Percentiles rank a stretch among this genome's conserved stretches.
Conservation (phyloP, 1,140 invertebrate species). For the Aphelenchoides besseyi region DNA sequence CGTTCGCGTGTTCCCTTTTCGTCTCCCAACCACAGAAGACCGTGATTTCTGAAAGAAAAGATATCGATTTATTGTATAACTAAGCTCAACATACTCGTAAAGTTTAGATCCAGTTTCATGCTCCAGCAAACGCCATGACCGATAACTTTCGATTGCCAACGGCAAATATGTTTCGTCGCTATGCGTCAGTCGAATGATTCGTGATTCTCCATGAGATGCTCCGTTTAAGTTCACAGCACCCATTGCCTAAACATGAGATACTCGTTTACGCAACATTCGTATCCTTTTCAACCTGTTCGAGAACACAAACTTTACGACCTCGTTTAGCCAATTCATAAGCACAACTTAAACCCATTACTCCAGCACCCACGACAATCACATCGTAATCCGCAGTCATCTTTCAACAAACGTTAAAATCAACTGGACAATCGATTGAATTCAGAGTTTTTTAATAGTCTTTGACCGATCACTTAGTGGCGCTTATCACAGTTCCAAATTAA, state of each 20-base stretch:
- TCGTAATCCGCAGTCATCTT: slow-evolving; percentile 26
- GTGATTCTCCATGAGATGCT: slow-evolving; percentile 46
- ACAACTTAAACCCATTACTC: slow-evolving; percentile 31
- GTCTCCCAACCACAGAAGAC: slow-evolving; percentile 45
- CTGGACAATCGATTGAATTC: no score
- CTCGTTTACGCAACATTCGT: background rate
- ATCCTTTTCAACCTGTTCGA: slow-evolving; percentile 36
- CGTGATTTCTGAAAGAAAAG: slow-evolving; percentile 36
- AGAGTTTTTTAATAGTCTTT: no score
- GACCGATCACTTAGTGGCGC: no score
- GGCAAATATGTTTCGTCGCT: slow-evolving; percentile 34
- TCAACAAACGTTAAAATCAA: background rate
- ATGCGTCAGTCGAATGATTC: slow-evolving; percentile 46
- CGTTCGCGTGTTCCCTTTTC: slow-evolving; percentile 24
- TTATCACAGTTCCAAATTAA: background rate
- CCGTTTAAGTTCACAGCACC: slow-evolving; percentile 18
- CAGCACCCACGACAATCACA: slow-evolving; percentile 46
- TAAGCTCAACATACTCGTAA: slow-evolving; percentile 25
- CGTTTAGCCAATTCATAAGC: slow-evolving; percentile 44
- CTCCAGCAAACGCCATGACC: slow-evolving; percentile 35
- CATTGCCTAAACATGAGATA: background rate
- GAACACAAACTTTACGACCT: slow-evolving; percentile 37
- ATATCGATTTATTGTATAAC: slow-evolving; percentile 2
- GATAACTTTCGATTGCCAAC: slow-evolving; percentile 38
- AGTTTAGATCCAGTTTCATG: slow-evolving; percentile 24